Base-by-base conservation (phyloP, 1,140 invertebrate genomes). In the Drosophila pallidifrons region DNA sequence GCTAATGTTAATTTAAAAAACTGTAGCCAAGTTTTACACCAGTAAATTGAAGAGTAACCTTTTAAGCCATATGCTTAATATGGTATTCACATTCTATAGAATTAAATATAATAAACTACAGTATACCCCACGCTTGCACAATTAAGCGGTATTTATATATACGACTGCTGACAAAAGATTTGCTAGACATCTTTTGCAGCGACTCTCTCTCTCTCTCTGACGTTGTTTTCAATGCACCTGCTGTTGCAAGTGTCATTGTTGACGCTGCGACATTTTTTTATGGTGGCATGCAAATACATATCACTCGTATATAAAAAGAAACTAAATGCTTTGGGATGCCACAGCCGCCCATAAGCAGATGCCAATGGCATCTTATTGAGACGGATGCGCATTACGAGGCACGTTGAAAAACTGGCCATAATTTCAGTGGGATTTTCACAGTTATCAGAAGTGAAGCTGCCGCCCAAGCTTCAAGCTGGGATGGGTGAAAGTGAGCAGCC, bases 401-500 rank as follows among this genome's bases (percentile, higher is more conserved):
- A 25, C 25, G 7, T 32, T 30, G 55, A 63, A 71, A 73, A 60
- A 49, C 58, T 67, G 66, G 35, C 28, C 74, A 85, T 61, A 74
- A 75, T 72, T 78, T 79, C 20, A 38, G 59, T 60, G 59, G 51
- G 75, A 51, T 82, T 77, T 82, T 77, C 69, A 68, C 63, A 69
- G 38, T 69, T 77, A 73, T 20, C 35, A 69, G 77, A 58, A 77
- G 51, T 79, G 51, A 28, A 72, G 76, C 28, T 51, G 35, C 35
- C 35, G 35, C 35, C 35, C 35, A 38, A 38, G 6, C 10, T 38
- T 2, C 20, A 20, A 20, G 15, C 25, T 30, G 49, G 0, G 30
- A 16, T 11, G 49, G 52, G 69, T 71, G 85, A 88, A 87, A 88
- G 83, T 83, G 79, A 75, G 60, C 64, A 74, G 61, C 11, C 32